Evolutionary conservation across 2,113 vertebrate genomes (phyloP).

Genomic region (Riparia riparia): DNA sequence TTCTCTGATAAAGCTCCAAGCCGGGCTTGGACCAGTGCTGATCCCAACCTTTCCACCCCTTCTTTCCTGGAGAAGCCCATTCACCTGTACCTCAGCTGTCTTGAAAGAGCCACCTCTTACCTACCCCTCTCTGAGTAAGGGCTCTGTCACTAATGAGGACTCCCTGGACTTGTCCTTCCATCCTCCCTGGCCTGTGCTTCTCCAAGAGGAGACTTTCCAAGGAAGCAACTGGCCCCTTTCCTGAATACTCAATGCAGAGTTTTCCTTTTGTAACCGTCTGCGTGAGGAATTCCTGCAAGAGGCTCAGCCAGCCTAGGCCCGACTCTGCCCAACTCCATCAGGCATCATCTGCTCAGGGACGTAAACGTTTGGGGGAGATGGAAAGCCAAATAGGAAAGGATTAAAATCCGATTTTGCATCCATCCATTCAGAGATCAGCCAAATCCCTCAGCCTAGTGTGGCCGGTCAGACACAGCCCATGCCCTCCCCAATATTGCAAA

Average conservation of each 20-base stretch:
- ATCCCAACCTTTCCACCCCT: neutral
- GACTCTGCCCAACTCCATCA: conserved; percentile 52
- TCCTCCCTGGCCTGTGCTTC: neutral
- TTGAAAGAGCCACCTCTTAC: neutral
- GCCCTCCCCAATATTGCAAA: conserved; percentile 28
- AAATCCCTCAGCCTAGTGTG: conserved; percentile 2
- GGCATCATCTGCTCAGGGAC: conserved; percentile 8
- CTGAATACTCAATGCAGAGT: neutral
- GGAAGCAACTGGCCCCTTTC: neutral
- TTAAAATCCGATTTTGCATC: conserved; percentile 16
- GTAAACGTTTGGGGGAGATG: neutral
- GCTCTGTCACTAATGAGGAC: neutral
- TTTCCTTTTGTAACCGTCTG: neutral
- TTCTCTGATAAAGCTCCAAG: neutral
- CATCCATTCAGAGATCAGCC: conserved; percentile 6
- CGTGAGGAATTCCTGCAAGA: conserved; percentile 18
- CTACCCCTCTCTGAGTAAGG: neutral
- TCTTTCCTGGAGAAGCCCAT: neutral
- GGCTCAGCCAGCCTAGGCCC: neutral
- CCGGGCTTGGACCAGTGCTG: neutral
- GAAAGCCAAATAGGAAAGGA: conserved; percentile 16
- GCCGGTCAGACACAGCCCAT: neutral
- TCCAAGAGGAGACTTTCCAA: neutral
- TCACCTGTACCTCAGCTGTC: neutral
- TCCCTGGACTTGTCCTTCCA: neutral